Percentiles rank a stretch among this genome's conserved stretches.
These are phyloP conservation scores for Helostoma temminkii DNA, from an alignment of 2,797 vertebrate genomes.

Conservation along the genomic window DNA sequence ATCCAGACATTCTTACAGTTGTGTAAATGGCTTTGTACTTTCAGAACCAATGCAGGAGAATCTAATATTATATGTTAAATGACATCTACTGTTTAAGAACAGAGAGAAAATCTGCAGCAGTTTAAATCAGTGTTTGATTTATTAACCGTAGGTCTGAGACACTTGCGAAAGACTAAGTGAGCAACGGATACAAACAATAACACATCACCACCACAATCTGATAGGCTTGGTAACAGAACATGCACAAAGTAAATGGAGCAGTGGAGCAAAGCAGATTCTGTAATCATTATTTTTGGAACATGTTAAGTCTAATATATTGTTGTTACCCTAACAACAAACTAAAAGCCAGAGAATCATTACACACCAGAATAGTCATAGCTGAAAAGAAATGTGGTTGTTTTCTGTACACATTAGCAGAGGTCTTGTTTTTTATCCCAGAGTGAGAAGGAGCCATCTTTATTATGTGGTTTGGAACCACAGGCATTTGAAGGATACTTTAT, in stretches of 20 bases:
- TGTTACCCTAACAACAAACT: slow-evolving; percentile 7
- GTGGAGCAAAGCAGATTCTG: not conserved
- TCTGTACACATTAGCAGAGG: slow-evolving; percentile 3
- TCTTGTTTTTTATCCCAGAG: not conserved
- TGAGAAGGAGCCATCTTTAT: not conserved
- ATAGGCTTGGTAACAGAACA: slow-evolving; percentile 19
- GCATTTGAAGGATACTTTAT: not conserved
- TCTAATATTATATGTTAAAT: slow-evolving; percentile 6
- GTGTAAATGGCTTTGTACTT: slow-evolving; percentile 9
- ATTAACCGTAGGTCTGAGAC: not conserved
- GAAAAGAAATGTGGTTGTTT: not conserved
- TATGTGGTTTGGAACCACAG: slow-evolving; percentile 13
- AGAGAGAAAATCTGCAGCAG: not conserved
- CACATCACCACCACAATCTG: slow-evolving; percentile 5
- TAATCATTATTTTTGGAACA: not conserved
- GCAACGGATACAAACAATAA: not conserved
- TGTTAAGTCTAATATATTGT: slow-evolving; percentile 19
- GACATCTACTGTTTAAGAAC: not conserved
- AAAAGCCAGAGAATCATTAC: slow-evolving; percentile 3
- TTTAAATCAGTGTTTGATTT: not conserved
- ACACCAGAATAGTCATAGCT: not conserved
- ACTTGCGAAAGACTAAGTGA: not conserved
- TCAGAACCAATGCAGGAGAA: slow-evolving; percentile 3
- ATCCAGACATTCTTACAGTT: not conserved
- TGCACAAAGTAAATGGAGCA: slow-evolving; percentile 6